These are phyloP conservation scores for Dynastes maya DNA, from an alignment of 2,888 invertebrate species.

Conservation along the genomic window DNA sequence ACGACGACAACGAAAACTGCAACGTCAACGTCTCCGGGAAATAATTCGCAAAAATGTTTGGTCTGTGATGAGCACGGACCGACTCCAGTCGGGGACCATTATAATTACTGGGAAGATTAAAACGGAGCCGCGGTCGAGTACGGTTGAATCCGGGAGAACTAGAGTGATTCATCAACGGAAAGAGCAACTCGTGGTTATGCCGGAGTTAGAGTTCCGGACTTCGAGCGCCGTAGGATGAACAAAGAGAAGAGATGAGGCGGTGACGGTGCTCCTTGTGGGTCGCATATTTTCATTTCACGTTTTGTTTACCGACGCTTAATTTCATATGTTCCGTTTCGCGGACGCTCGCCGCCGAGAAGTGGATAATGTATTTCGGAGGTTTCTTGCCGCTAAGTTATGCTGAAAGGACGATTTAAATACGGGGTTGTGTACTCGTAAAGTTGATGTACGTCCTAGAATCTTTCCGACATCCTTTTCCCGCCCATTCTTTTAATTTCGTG, in stretches of 20 bases:
- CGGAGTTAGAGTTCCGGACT: constrained; percentile 44
- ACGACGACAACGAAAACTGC: too few relatives aligned
- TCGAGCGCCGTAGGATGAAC: background rate
- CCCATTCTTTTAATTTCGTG: too few relatives aligned
- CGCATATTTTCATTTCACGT: constrained; percentile 46
- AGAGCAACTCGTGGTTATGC: constrained; percentile 63
- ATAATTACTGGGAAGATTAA: constrained; percentile 56
- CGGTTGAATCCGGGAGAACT: constrained; percentile 61
- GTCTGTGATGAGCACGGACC: constrained; percentile 33
- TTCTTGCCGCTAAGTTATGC: background rate
- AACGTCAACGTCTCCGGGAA: background rate
- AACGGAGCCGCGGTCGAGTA: constrained; percentile 54
- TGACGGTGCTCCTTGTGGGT: background rate
- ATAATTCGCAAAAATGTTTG: constrained; percentile 47
- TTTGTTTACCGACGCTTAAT: constrained; percentile 43
- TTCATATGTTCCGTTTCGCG: constrained; percentile 35
- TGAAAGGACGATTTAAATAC: background rate
- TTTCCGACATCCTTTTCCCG: too few relatives aligned
- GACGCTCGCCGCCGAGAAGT: background rate
- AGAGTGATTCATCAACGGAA: constrained; percentile 63
- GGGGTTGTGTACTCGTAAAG: background rate
- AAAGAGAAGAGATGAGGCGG: constrained; percentile 12
- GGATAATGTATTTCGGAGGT: constrained; percentile 26
- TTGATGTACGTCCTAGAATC: background rate
- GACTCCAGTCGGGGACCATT: constrained; percentile 49